Base-by-base conservation (phyloP, 2,113 vertebrate genomes). In the Dromaius novaehollandiae region DNA sequence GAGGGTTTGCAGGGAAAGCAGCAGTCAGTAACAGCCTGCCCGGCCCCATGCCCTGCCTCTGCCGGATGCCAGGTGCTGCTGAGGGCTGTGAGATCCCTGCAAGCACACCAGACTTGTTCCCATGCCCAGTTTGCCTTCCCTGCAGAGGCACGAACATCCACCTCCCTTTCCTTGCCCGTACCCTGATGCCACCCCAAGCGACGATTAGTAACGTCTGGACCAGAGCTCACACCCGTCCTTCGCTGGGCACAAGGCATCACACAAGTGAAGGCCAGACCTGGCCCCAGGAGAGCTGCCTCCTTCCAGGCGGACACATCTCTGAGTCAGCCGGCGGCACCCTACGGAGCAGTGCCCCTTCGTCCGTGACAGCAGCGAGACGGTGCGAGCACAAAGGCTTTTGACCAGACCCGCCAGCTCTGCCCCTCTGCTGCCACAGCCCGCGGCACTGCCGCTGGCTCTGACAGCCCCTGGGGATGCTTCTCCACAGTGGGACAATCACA, bases 121-220 rank as follows among this genome's bases (percentile, higher is more conserved):
- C 28, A 38, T 15, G 34, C 38, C 24, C 48, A 78, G 40, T 74
- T 89, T 50, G 34, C 11, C 48, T 80, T 64, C 93, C 32, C 8
- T 44, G 55, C 1, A 1, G 83, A 63, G 40, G 10, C 28, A 60
- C 5, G 13, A 40, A 5, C 8, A 9, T 53, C 53, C 63, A 42
- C 16, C 38, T 34, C 8, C 34, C 38, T 36, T 55, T 12, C 15
- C 11, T 1, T 46, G 1, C 18, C 11, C 38, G 24, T 36, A 78
- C 2, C 5, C 50, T 14, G 22, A 17, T 2, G 4, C 22, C 46
- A 82, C 13, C n/a, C 30, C 15, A 5, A 42, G 11, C 14, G 2
- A 2, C 32, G 16, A 53, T 77, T 24, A 38, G 26, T 24, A 61
- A 16, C 0, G 0, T 17, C 0, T 60, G 1, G 60, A 48, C 44